phyloP scores from a whole-genome alignment of 2,113 vertebrate genomes.

The Emydocephalus ijimae region DNA sequence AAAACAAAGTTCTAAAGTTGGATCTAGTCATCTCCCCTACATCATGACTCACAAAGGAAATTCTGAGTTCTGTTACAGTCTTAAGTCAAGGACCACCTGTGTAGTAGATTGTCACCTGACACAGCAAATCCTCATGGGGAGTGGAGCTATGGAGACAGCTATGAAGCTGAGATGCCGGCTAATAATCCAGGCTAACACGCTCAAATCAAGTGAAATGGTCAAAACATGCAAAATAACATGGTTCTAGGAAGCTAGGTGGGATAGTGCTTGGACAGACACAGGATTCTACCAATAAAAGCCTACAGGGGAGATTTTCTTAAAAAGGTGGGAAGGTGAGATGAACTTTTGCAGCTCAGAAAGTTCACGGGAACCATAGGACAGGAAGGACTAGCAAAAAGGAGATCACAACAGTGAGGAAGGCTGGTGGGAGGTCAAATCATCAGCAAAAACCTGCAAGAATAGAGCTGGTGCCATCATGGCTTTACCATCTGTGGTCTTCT shows the following conservation, averaged over 20 bases:
- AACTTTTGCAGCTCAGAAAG: not conserved
- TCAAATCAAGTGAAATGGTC: not conserved
- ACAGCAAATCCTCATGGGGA: not conserved
- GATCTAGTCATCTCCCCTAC: too few species aligned
- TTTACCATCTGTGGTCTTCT: not conserved
- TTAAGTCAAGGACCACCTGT: not conserved
- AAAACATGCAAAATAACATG: constrained; percentile 1
- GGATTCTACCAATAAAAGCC: not conserved
- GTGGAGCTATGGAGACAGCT: not conserved
- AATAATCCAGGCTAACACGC: too few species aligned
- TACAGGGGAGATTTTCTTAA: not conserved
- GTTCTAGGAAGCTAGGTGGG: not conserved
- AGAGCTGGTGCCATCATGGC: not conserved
- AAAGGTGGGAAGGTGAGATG: not conserved
- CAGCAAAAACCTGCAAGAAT: constrained; percentile 48
- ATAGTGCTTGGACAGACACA: not conserved
- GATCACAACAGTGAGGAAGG: not conserved
- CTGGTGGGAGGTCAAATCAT: constrained; percentile 8
- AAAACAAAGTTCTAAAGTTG: too few species aligned
- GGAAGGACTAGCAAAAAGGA: not conserved
- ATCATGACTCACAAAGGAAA: not conserved
- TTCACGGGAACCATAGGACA: not conserved
- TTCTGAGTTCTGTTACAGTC: not conserved
- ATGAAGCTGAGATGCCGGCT: not conserved
- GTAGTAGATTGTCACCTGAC: too few species aligned